Evolutionary conservation across 2,888 invertebrate genomes (phyloP).

Genomic region (Eristalinus sepulchralis): DNA sequence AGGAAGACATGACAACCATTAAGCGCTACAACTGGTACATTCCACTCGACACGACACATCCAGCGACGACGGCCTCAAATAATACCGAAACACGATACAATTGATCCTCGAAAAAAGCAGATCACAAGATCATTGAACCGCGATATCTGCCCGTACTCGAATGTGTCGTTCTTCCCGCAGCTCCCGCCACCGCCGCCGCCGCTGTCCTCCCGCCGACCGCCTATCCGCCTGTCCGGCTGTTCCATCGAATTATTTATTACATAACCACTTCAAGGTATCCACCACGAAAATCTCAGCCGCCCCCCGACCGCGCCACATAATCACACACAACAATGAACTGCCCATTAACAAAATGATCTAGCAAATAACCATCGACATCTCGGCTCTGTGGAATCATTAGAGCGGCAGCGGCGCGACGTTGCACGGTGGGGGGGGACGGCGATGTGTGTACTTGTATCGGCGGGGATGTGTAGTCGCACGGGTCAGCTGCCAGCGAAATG

Average conservation of each 20-base stretch:
- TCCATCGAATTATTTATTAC: conserved; percentile 57
- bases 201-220: no score
- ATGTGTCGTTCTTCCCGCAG: not conserved
- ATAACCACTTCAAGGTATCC: conserved; percentile 47
- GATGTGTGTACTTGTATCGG: conserved; percentile 6
- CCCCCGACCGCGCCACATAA: not conserved
- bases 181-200: not conserved
- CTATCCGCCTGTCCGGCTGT: no score
- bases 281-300: not conserved
- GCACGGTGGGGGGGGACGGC: not conserved
- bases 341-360: conserved; percentile 65
- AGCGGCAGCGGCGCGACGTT: conserved; percentile 13
- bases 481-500: not conserved
- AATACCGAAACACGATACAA: conserved; percentile 54
- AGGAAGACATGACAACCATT: conserved; percentile 67
- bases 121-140: conserved; percentile 71
- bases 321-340: conserved; percentile 49
- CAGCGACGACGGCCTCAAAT: not conserved
- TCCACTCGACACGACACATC: conserved; percentile 46
- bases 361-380: conserved; percentile 56
- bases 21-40: conserved; percentile 68
- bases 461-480: not conserved
- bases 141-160: conserved; percentile 3
- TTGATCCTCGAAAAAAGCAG: conserved; percentile 69
- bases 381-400: conserved; percentile 33